A percentile compares a stretch with the other conserved stretches of the same genome.
Conservation (phyloP, 2,888 invertebrate species). For the Pandemis heparana region DNA sequence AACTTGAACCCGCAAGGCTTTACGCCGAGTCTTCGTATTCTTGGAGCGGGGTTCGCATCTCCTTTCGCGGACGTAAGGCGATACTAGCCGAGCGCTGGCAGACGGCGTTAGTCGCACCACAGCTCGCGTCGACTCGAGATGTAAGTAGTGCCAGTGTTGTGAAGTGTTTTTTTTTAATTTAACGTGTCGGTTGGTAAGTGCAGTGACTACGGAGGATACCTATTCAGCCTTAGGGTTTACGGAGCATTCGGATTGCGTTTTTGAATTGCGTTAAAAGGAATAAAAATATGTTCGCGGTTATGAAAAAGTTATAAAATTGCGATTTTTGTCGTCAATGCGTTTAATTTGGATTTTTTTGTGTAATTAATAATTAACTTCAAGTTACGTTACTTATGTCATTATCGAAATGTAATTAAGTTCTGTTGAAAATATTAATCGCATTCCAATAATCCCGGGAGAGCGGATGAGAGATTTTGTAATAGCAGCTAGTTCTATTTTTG, state of each 20-base stretch:
- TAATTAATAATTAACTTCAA: background rate
- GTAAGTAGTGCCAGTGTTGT: constrained; percentile 80
- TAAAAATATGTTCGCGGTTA: background rate
- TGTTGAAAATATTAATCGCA: constrained; percentile 8
- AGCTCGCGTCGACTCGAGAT: constrained; percentile 86
- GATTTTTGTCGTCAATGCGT: background rate
- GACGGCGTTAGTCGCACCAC: constrained; percentile 82
- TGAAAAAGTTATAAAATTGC: background rate
- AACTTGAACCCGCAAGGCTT: constrained; percentile 52
- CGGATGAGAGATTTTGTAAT: constrained; percentile 62
- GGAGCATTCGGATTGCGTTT: constrained; percentile 39
- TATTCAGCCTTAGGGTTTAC: background rate
- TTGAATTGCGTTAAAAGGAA: constrained; percentile 27
- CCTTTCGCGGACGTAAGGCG: constrained; percentile 84
- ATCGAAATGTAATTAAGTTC: background rate
- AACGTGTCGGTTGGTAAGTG: constrained; percentile 70
- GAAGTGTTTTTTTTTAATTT: constrained; percentile 64
- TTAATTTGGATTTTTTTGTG: background rate
- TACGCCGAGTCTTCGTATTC: constrained; percentile 60
- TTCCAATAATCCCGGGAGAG: constrained; percentile 44
- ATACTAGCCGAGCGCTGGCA: constrained; percentile 73
- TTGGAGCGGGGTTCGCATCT: constrained; percentile 75
- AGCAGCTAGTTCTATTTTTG: constrained; percentile 78
- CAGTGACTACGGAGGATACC: constrained; percentile 57
- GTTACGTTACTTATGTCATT: background rate